Evolutionary conservation across 1,140 invertebrate species (phyloP), one percentile per base, ranked within the genome.

Genomic region (Tetramorium alpestre): DNA sequence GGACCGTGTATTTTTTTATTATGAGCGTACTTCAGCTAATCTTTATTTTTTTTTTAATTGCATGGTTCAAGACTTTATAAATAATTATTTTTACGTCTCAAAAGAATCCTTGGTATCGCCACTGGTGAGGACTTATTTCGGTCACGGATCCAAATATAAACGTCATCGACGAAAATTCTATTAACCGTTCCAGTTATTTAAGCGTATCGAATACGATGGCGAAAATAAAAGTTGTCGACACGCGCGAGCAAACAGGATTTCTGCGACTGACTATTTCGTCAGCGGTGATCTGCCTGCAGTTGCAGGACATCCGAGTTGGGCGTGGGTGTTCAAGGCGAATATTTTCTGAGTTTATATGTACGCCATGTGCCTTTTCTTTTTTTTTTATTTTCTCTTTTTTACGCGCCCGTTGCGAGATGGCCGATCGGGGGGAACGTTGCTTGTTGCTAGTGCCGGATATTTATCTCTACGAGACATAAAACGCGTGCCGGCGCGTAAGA

Each of bases 111-210:
- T 8, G 33, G 6, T 58, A 76, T 56, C n/a, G 6, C 7, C 54
- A 25, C 33, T 33, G 6, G 51, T 49, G 6, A 49, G 33, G 5
- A 76, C 6, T 60, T 76, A 76, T 76, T 76, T 76, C 54, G 33
- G 51, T 75, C 51, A n/a, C 33, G 13, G 22, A 16, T 56, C 33
- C 54, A 58, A 76, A 76, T 58, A 76, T 76, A 76, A 76, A 58
- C 51, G 33, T 44, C 41, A 77, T 77, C 41, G 75, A 64, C 38
- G 58, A n/a, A 77, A 64, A 49, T 77, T 77, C 58, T 47, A 69
- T 80, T 80, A 80, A 80, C 22, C 62, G 62, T 80, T 69, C 28
- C 73, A 77, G 60, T 80, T 69, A 44, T 38, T 80, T 80, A n/a
- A 69, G 62, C 41, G 65, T 69, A 69, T 77, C 62, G 62, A 56